These are phyloP conservation scores for Tachina grossa DNA, from an alignment of 2,888 invertebrate species.

Conservation along the genomic window DNA sequence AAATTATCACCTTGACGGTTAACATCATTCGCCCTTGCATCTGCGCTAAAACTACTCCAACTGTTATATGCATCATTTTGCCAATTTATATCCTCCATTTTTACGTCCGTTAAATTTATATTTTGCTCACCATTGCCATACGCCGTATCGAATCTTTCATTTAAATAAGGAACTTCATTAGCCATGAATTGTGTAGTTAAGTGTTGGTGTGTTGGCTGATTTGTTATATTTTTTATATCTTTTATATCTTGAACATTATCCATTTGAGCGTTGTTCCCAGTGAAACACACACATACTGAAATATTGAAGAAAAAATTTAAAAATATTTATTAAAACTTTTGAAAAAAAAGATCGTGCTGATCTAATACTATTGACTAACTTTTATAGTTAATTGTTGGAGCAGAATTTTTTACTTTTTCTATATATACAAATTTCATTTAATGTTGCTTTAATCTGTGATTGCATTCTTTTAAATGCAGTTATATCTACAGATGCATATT, in stretches of 20 bases:
- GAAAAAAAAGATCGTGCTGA: too few species aligned
- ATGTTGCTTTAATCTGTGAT: too few species aligned
- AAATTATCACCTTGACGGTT: conserved; percentile 75
- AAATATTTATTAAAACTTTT: too few species aligned
- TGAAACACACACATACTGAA: conserved; percentile 26
- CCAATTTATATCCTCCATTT: conserved; percentile 56
- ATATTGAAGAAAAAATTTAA: conserved; percentile 1
- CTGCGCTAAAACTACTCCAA: conserved; percentile 26
- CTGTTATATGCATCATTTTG: conserved; percentile 31
- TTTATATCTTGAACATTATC: conserved; percentile 10
- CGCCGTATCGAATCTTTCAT: conserved; percentile 15
- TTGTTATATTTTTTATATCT: not conserved
- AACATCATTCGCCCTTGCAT: conserved; percentile 69
- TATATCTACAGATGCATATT: not conserved
- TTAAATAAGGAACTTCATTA: conserved; percentile 54
- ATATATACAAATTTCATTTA: too few species aligned
- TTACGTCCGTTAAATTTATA: not conserved
- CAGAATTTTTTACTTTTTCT: too few species aligned
- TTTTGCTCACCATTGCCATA: conserved; percentile 1
- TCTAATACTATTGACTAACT: too few species aligned
- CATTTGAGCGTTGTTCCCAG: conserved; percentile 20
- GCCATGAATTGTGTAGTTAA: conserved; percentile 21
- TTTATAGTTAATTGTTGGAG: too few species aligned
- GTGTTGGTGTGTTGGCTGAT: conserved; percentile 8
- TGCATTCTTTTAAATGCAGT: not conserved